These are phyloP conservation scores for Rapana venosa DNA, from an alignment of 2,888 invertebrate species.

Conservation along the genomic window DNA sequence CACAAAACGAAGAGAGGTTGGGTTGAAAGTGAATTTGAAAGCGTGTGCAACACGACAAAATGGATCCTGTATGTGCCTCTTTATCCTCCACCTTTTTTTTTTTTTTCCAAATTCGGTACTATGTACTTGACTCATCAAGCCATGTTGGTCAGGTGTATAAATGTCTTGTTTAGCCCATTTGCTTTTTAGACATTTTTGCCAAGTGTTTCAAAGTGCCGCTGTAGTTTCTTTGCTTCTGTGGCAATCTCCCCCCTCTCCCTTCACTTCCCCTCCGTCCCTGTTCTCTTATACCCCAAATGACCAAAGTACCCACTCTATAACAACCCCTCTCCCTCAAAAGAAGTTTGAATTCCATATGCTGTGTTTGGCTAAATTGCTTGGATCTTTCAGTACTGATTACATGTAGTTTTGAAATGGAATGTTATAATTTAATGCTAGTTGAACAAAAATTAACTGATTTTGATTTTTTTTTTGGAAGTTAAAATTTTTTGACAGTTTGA, in stretches of 20 bases:
- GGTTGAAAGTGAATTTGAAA: too few relatives aligned
- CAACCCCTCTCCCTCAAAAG: neutral
- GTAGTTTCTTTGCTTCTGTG: constrained; percentile 8
- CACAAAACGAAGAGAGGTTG: too few relatives aligned
- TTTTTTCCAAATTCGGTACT: too few relatives aligned
- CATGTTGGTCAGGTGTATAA: too few relatives aligned
- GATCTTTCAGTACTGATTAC: constrained; percentile 2
- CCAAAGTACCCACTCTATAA: neutral
- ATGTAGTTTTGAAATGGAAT: constrained; percentile 3
- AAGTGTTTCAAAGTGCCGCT: neutral
- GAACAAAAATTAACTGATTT: neutral
- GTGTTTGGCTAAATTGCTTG: neutral
- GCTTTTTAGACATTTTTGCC: too few relatives aligned
- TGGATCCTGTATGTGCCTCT: too few relatives aligned
- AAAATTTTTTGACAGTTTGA: neutral
- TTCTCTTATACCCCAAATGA: neutral
- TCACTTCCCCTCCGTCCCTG: neutral
- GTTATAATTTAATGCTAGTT: constrained; percentile 20
- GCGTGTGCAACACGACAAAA: too few relatives aligned
- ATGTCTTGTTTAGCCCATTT: too few relatives aligned
- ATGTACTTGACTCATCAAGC: too few relatives aligned
- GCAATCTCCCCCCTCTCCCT: neutral
- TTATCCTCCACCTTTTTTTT: too few relatives aligned
- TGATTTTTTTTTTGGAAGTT: neutral
- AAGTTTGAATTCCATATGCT: constrained; percentile 26